Evolutionary conservation across 2,888 invertebrate species (phyloP), one percentile per base, ranked within the genome.

Genomic region (Plusia festucae): DNA sequence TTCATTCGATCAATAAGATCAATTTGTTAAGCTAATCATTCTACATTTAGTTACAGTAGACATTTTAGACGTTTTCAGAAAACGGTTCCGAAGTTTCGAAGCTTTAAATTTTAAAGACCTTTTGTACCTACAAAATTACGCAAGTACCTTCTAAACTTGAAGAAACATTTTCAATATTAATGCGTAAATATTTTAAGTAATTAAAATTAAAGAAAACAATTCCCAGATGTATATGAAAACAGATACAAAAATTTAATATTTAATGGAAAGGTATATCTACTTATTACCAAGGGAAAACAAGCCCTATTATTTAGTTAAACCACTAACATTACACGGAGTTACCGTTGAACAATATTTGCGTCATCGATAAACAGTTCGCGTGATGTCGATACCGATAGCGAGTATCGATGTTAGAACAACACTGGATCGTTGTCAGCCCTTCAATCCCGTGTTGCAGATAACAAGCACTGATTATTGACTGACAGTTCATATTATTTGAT

Each of bases 401-500:
- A 49, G 46, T 20, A 49, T 49, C 46, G 46, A 49, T 20, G 8
- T 49, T 49, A 49, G 18, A 18, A 49, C 46, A 49, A 49, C 46
- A 49, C 46, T 49, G 20, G 18, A 11, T 49, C 46, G 46, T 49
- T 49, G 46, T 9, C 46, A 11, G 16, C 55, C 52, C 60, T 56
- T 51, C 64, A 61, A 60, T 70, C 58, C 16, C n/a, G 22, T 1
- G 55, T 58, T 34, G 44, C 16, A 49, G 72, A 71, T 76, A 73
- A 70, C 60, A 62, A 27, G 32, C 30, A 51, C 51, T 49, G 30
- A 15, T 20, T 52, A 22, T 24, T 67, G 77, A 74, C 74, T 61
- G 63, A 20, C 72, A 64, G 77, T 74, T 73, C 61, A 72, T 67
- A 49, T 67, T 67, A 76, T 72, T 58, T 53, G 18, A 52, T 18